phyloP scores from a whole-genome alignment of 2,888 invertebrate species.

The Belgica antarctica region DNA sequence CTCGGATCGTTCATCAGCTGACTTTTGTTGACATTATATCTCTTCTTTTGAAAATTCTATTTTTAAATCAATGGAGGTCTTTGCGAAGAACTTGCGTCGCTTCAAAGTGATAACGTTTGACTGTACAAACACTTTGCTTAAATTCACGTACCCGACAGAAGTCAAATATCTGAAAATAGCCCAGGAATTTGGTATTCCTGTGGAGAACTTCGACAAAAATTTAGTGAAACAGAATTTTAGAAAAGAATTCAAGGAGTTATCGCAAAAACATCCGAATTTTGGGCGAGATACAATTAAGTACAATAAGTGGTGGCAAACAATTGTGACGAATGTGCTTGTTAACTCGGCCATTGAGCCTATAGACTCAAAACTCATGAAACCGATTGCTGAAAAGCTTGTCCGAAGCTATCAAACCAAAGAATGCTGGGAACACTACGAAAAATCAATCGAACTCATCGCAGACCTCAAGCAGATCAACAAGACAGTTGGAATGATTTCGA shows the following conservation, averaged over 20 bases:
- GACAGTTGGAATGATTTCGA: slow-evolving; percentile 77
- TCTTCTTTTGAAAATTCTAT: background rate
- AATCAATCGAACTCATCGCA: slow-evolving; percentile 60
- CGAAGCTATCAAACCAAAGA: slow-evolving; percentile 65
- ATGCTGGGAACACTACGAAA: slow-evolving; percentile 70
- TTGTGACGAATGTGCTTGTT: slow-evolving; percentile 50
- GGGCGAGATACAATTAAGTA: slow-evolving; percentile 69
- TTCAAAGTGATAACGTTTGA: slow-evolving; percentile 76
- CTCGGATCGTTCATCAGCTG: background rate
- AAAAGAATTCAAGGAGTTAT: slow-evolving; percentile 63
- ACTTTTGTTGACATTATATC: background rate
- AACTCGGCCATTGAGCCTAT: slow-evolving; percentile 45
- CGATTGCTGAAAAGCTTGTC: slow-evolving; percentile 62
- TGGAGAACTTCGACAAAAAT: slow-evolving; percentile 52
- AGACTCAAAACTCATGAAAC: background rate
- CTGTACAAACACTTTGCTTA: slow-evolving; percentile 81
- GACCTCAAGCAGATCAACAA: slow-evolving; percentile 54
- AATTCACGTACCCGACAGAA: slow-evolving; percentile 64
- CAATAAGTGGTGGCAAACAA: slow-evolving; percentile 76
- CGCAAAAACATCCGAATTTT: slow-evolving; percentile 71
- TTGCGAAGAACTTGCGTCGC: slow-evolving; percentile 49
- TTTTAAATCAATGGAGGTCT: slow-evolving; percentile 1
- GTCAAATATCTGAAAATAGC: slow-evolving; percentile 71
- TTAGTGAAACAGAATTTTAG: slow-evolving; percentile 62
- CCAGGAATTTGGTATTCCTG: slow-evolving; percentile 59